Evolutionary conservation across 2,797 vertebrate genomes (phyloP).

Genomic region (Pachyuromys duprasi): DNA sequence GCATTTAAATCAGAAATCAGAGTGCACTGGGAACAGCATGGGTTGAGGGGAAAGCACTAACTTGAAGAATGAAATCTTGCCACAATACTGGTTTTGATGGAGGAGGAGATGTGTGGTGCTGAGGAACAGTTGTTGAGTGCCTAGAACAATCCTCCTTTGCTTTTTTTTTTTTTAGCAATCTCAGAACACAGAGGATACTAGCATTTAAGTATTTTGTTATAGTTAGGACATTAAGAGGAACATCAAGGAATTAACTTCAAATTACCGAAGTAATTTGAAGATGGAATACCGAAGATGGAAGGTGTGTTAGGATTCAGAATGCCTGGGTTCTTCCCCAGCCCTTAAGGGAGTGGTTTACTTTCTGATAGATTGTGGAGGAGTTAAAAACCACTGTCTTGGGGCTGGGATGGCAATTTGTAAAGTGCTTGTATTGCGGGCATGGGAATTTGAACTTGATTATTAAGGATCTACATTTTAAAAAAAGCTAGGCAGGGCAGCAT

Average conservation of each 20-base stretch:
- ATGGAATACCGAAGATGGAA: background rate
- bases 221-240: conserved; percentile 11
- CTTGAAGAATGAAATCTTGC: no score
- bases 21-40: background rate
- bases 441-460: background rate
- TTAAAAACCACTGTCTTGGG: background rate
- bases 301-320: background rate
- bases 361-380: background rate
- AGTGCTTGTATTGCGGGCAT: background rate
- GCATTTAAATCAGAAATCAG: background rate
- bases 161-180: background rate
- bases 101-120: background rate
- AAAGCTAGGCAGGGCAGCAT: no score
- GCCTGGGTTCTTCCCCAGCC: background rate
- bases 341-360: conserved; percentile 2
- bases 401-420: background rate
- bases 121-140: background rate
- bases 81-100: background rate
- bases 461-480: background rate
- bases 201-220: background rate
- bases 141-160: background rate
- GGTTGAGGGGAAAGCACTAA: background rate
- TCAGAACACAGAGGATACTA: background rate
- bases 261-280: background rate
- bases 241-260: conserved; percentile 26